A percentile compares a stretch with the other conserved stretches of the same genome.
These are phyloP conservation scores for Corythoichthys haematopterus DNA, from an alignment of 2,113 vertebrate genomes.

Conservation along the genomic window DNA sequence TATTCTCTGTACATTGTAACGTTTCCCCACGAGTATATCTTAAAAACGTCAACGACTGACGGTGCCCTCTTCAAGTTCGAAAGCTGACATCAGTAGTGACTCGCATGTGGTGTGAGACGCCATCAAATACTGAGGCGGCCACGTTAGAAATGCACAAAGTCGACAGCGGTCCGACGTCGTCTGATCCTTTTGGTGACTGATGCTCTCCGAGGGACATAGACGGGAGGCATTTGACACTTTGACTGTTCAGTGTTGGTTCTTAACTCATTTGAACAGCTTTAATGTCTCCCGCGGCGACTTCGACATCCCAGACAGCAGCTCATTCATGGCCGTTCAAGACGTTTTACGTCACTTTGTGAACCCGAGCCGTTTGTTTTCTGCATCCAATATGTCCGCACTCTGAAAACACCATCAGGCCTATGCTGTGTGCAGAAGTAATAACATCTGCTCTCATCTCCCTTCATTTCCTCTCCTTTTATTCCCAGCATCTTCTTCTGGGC, in stretches of 20 bases:
- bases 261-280: not conserved
- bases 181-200: conserved; percentile 25
- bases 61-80: conserved; percentile 1
- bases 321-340: conserved; percentile 21
- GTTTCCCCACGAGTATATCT: too few relatives aligned
- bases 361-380: not conserved
- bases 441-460: conserved; percentile 32
- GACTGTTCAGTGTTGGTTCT: not conserved
- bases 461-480: conserved; percentile 25
- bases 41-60: not conserved
- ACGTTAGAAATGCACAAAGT: conserved; percentile 54
- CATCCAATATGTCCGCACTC: not conserved
- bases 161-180: conserved; percentile 44
- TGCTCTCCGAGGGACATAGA: conserved; percentile 25
- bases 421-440: not conserved
- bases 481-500: conserved; percentile 4
- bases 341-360: conserved; percentile 25
- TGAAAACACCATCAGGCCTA: not conserved
- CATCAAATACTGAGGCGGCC: conserved; percentile 56
- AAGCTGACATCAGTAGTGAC: conserved; percentile 20
- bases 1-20: too few relatives aligned
- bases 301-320: not conserved
- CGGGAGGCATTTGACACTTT: conserved; percentile 3
- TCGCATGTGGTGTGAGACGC: conserved; percentile 12
- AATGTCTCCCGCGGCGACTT: not conserved